Percentiles rank a stretch among this genome's conserved stretches.
These are phyloP conservation scores for Stomatorhinus ivindoensis DNA, from an alignment of 2,113 vertebrate genomes.

Conservation along the genomic window DNA sequence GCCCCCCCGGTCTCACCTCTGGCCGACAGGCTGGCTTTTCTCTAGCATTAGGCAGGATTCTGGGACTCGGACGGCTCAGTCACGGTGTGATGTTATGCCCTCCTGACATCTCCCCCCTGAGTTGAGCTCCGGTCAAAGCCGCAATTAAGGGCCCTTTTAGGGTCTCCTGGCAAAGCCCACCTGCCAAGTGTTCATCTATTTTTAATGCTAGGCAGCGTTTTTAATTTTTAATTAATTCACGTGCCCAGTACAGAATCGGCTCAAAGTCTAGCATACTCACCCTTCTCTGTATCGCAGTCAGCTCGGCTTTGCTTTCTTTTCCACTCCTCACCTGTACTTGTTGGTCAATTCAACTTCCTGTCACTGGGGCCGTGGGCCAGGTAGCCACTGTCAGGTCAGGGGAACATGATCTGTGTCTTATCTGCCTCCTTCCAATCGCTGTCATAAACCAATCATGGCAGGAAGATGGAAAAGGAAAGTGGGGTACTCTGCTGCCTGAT, in stretches of 20 bases:
- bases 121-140: constrained; percentile 36
- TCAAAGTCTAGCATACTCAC: neutral
- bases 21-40: neutral
- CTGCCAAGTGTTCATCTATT: constrained; percentile 54
- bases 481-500: neutral
- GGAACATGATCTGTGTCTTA: neutral
- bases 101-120: constrained; percentile 9
- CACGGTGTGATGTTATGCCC: constrained; percentile 47
- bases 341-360: constrained; percentile 25
- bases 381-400: neutral
- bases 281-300: constrained; percentile 15
- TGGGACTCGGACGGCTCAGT: neutral
- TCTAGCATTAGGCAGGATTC: constrained; percentile 11
- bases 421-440: neutral
- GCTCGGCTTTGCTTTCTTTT: constrained; percentile 1
- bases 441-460: neutral
- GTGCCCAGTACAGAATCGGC: neutral
- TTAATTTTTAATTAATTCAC: neutral
- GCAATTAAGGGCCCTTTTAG: constrained; percentile 26
- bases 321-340: neutral
- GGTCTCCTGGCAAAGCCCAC: constrained; percentile 35
- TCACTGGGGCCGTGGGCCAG: neutral
- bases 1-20: constrained; percentile 15
- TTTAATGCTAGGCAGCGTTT: constrained; percentile 62
- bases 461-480: neutral